Conservation (phyloP, 2,113 vertebrate species). For the Lynx canadensis region DNA sequence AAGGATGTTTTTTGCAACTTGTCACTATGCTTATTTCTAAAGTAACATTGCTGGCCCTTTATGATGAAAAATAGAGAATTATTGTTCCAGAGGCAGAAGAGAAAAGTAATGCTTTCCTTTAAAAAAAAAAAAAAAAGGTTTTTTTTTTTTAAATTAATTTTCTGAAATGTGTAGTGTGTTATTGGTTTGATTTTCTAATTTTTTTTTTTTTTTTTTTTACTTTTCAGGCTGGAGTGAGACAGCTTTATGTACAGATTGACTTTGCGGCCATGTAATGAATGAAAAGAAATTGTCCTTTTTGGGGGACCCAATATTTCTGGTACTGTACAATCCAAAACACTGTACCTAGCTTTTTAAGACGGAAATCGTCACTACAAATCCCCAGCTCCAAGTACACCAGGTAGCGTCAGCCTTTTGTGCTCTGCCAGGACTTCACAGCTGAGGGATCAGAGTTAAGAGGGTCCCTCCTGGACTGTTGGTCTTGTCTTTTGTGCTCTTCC, state of each 20-base stretch:
- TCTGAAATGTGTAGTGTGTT: neutral
- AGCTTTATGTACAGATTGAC: slow-evolving; percentile 98
- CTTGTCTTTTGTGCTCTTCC: slow-evolving; percentile 78
- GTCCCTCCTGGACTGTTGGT: slow-evolving; percentile 73
- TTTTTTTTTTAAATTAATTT: neutral
- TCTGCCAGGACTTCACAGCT: slow-evolving; percentile 20
- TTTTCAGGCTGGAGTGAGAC: slow-evolving; percentile 93
- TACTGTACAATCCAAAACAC: slow-evolving; percentile 85
- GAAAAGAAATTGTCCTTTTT: slow-evolving; percentile 73
- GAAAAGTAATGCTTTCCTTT: slow-evolving; percentile 25
- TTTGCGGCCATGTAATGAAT: slow-evolving; percentile 92
- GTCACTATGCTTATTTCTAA: neutral
- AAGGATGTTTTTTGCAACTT: neutral
- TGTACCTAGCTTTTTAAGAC: slow-evolving; percentile 69
- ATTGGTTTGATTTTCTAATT: neutral
- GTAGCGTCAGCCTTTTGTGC: neutral
- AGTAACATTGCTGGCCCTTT: neutral
- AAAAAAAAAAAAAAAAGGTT: neutral
- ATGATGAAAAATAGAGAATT: neutral
- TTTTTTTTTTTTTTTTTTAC: slow-evolving; percentile 46
- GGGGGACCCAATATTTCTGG: slow-evolving; percentile 91
- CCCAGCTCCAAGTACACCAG: slow-evolving; percentile 54
- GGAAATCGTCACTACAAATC: slow-evolving; percentile 54
- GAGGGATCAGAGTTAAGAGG: slow-evolving; percentile 72
- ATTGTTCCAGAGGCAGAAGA: slow-evolving; percentile 4